phyloP scores from a whole-genome alignment of 1,140 invertebrate genomes.

The Oryctes rhinoceros region DNA sequence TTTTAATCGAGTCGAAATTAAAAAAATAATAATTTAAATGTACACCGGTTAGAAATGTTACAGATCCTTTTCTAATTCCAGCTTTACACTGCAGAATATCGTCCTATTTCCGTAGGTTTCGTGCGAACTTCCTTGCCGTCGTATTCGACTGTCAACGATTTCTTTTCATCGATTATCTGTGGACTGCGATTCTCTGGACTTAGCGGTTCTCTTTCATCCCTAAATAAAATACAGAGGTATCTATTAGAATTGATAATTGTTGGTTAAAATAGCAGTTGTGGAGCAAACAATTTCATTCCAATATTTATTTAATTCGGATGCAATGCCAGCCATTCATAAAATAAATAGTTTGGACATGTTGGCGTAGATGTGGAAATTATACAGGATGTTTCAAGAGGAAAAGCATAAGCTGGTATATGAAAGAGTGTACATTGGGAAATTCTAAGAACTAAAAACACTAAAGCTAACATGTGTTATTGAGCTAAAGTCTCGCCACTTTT shows the following conservation, averaged over 20 bases:
- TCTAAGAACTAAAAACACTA: too few relatives aligned
- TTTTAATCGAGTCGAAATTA: slow-evolving; percentile 11
- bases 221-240: slow-evolving; percentile 52
- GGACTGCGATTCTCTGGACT: slow-evolving; percentile 70
- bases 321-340: background rate
- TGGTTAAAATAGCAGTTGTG: background rate
- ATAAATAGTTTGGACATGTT: too few relatives aligned
- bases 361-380: too few relatives aligned
- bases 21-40: slow-evolving; percentile 3
- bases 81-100: slow-evolving; percentile 81
- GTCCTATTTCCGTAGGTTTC: slow-evolving; percentile 80
- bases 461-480: too few relatives aligned
- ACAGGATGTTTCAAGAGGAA: too few relatives aligned
- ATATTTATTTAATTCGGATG: background rate
- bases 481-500: too few relatives aligned
- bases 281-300: background rate
- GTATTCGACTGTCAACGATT: slow-evolving; percentile 80
- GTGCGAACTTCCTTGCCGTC: slow-evolving; percentile 81
- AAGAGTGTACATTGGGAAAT: too few relatives aligned
- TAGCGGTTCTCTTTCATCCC: slow-evolving; percentile 83
- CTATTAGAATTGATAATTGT: background rate
- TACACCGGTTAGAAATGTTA: background rate
- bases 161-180: slow-evolving; percentile 72
- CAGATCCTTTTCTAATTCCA: background rate
- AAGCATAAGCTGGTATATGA: too few relatives aligned